A percentile compares a stretch with the other conserved stretches of the same genome.
Evolutionary conservation across 1,140 invertebrate species (phyloP).

Genomic region (Drosophila tristis): DNA sequence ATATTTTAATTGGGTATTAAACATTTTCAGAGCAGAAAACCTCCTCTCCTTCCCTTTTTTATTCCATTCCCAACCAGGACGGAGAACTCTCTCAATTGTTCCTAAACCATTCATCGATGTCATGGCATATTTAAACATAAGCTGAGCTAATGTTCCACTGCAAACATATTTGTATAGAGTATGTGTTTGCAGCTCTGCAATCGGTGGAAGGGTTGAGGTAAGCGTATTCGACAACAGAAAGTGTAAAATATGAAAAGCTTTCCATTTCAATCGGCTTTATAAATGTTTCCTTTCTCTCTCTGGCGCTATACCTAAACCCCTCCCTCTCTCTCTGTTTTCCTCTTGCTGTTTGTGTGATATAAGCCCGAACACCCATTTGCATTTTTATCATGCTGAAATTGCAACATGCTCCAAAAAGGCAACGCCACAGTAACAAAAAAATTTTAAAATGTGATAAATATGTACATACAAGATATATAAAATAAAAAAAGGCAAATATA

Average conservation of each 20-base stretch:
- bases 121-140: constrained; percentile 31
- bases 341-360: not conserved
- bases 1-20: constrained; percentile 8
- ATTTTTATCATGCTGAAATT: constrained; percentile 63
- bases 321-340: not conserved
- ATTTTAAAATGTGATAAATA: constrained; percentile 48
- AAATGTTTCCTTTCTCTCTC: constrained; percentile 16
- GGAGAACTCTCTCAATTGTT: not conserved
- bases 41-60: not conserved
- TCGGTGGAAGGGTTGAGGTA: not conserved
- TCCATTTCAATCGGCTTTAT: constrained; percentile 48
- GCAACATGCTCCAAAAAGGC: constrained; percentile 48
- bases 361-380: constrained; percentile 35
- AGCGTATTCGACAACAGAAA: no score
- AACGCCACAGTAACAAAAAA: constrained; percentile 16
- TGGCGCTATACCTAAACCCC: not conserved
- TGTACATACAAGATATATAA: constrained; percentile 4
- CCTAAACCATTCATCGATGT: constrained; percentile 31
- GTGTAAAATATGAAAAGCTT: constrained; percentile 17
- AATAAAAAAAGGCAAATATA: constrained; percentile 16
- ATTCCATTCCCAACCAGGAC: not conserved
- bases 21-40: not conserved
- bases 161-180: not conserved
- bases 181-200: not conserved
- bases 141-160: constrained; percentile 25